Evolutionary conservation across 2,888 invertebrate genomes (phyloP).

Genomic region (Ormyrus labotus): DNA sequence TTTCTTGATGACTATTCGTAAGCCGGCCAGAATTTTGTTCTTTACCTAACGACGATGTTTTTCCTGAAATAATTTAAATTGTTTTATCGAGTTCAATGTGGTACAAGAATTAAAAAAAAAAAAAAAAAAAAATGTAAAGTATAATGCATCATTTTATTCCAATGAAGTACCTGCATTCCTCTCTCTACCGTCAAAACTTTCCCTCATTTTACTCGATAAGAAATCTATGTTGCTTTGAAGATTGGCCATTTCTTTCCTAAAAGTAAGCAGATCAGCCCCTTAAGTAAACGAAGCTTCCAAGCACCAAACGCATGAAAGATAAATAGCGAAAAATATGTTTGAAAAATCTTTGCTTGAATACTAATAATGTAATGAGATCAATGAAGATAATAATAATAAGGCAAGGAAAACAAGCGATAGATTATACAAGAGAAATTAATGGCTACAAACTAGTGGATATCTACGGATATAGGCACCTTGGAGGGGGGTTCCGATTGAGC

Average conservation of each 20-base stretch:
- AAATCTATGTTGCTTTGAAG: slow-evolving; percentile 88
- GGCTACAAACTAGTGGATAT: neutral
- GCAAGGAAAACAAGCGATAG: neutral
- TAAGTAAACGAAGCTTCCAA: too few species aligned
- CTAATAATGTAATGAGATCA: neutral
- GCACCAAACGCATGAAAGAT: too few species aligned
- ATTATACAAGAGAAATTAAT: too few species aligned
- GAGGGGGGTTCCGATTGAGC: slow-evolving; percentile 65
- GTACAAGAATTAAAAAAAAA: too few species aligned
- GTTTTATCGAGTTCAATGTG: too few species aligned
- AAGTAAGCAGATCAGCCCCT: slow-evolving; percentile 36
- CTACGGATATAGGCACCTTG: slow-evolving; percentile 64
- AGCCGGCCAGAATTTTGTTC: slow-evolving; percentile 1
- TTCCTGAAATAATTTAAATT: slow-evolving; percentile 19
- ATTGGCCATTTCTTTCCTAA: slow-evolving; percentile 87
- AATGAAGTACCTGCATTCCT: slow-evolving; percentile 35
- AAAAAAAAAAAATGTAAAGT: too few species aligned
- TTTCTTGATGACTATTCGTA: slow-evolving; percentile 5
- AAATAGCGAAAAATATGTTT: slow-evolving; percentile 14
- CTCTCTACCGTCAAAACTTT: slow-evolving; percentile 57
- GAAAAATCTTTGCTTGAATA: neutral
- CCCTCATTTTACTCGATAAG: slow-evolving; percentile 77
- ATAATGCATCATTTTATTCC: too few species aligned
- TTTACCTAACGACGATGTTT: neutral
- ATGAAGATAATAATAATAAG: neutral